These are phyloP conservation scores for Auanema sp. DNA, from an alignment of 2,888 invertebrate species.

Conservation along the genomic window DNA sequence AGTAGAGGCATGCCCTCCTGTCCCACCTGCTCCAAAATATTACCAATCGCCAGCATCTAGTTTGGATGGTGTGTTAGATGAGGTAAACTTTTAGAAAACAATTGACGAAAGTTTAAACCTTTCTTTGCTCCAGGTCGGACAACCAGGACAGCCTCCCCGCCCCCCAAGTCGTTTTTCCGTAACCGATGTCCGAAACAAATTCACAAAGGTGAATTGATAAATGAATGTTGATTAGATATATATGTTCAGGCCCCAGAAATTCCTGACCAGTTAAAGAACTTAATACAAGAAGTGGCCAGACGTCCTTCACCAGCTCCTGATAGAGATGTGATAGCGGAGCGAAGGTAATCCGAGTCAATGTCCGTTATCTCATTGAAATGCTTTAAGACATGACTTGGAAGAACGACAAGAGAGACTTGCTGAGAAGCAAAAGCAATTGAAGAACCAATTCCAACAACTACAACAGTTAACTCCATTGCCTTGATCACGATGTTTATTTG, in stretches of 20 bases:
- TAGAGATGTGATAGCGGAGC: constrained; percentile 23
- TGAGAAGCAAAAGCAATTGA: constrained; percentile 52
- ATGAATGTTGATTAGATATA: not conserved
- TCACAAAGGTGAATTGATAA: constrained; percentile 16
- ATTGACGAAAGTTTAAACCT: constrained; percentile 16
- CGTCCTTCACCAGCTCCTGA: constrained; percentile 31
- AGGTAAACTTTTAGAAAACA: constrained; percentile 9
- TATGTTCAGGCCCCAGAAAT: constrained; percentile 32
- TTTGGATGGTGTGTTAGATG: constrained; percentile 23
- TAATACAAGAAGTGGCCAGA: constrained; percentile 39
- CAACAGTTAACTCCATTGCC: constrained; percentile 38
- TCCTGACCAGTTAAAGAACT: constrained; percentile 32
- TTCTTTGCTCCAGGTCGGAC: constrained; percentile 5
- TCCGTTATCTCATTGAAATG: not conserved
- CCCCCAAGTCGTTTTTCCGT: constrained; percentile 48
- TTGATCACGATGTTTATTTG: constrained; percentile 7
- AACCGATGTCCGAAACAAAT: constrained; percentile 42
- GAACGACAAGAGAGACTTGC: constrained; percentile 46
- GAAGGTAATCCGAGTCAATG: constrained; percentile 15
- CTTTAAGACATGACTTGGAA: constrained; percentile 40
- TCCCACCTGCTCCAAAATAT: constrained; percentile 32
- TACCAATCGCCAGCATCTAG: constrained; percentile 21
- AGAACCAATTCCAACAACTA: constrained; percentile 48
- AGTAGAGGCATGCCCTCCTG: constrained; percentile 21
- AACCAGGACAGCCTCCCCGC: constrained; percentile 39